These are phyloP conservation scores for Ammodytes dubius DNA, from an alignment of 2,113 vertebrate species.

Conservation along the genomic window DNA sequence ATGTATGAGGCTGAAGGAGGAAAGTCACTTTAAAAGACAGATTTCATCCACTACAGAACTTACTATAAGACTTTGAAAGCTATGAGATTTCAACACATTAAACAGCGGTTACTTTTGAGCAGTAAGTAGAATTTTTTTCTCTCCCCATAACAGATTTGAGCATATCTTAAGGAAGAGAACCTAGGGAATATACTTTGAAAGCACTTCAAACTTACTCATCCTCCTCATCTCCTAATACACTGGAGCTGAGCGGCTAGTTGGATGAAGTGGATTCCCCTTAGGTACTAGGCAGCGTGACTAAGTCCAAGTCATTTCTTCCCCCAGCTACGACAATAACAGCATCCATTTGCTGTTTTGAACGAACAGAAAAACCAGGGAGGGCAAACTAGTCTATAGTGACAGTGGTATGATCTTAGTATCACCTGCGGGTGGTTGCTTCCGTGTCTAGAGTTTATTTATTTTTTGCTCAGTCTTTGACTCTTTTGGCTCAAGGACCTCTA, in stretches of 20 bases:
- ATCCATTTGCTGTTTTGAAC: conserved; percentile 49
- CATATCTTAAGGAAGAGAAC: conserved; percentile 46
- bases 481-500: conserved; percentile 50
- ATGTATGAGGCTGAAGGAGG: no score
- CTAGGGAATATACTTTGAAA: conserved; percentile 53
- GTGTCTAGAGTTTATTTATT: conserved; percentile 30
- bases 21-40: no score
- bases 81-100: no score
- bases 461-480: neutral
- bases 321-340: conserved; percentile 56
- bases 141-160: conserved; percentile 7
- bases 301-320: conserved; percentile 59
- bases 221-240: conserved; percentile 65
- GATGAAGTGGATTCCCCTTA: conserved; percentile 63
- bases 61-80: no score
- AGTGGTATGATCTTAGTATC: conserved; percentile 53
- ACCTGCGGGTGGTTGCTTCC: conserved; percentile 49
- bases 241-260: conserved; percentile 55
- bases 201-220: conserved; percentile 60
- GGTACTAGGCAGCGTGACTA: conserved; percentile 65
- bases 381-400: conserved; percentile 34
- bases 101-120: no score
- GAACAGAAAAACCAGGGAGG: conserved; percentile 35
- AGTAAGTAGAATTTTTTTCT: conserved; percentile 11
- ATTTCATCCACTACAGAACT: no score